A percentile compares a stretch with the other conserved stretches of the same genome.
These are phyloP conservation scores for Pycnomerus fuliginosus DNA, from an alignment of 2,888 invertebrate species.

Conservation along the genomic window DNA sequence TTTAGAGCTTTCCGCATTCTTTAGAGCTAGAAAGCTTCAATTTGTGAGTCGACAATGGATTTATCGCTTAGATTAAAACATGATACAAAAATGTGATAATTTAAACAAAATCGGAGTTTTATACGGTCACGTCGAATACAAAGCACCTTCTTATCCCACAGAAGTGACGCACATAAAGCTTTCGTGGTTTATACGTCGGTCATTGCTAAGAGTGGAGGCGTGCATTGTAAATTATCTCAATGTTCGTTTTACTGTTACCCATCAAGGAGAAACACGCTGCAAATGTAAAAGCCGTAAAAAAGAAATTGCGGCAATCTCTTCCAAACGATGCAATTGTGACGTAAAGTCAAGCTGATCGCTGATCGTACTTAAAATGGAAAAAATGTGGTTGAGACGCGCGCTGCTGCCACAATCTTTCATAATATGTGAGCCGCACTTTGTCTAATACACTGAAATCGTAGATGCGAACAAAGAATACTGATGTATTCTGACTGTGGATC, in stretches of 20 bases:
- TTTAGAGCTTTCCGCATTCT: constrained; percentile 21
- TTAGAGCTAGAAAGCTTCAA: constrained; percentile 14
- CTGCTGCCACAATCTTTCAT: constrained; percentile 29
- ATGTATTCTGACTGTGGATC: constrained; percentile 29
- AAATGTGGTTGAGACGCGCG: constrained; percentile 19
- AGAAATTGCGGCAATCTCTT: constrained; percentile 25
- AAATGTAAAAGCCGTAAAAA: constrained; percentile 29
- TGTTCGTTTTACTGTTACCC: constrained; percentile 29
- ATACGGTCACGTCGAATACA: constrained; percentile 26
- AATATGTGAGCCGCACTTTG: constrained; percentile 26
- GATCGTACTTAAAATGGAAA: not conserved
- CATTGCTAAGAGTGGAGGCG: constrained; percentile 29
- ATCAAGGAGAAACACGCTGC: constrained; percentile 26
- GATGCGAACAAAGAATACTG: constrained; percentile 34
- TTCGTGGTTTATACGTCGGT: constrained; percentile 14
- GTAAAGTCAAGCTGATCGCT: constrained; percentile 6
- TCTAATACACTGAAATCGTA: constrained; percentile 33
- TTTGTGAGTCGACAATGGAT: constrained; percentile 11
- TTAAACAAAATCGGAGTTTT: constrained; percentile 1
- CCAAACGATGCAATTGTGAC: constrained; percentile 24
- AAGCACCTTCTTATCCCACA: constrained; percentile 26
- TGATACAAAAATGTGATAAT: not conserved
- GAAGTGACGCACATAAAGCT: constrained; percentile 6
- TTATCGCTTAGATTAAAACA: constrained; percentile 2
- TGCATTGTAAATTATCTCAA: constrained; percentile 31